These are phyloP conservation scores for Parnassius mnemosyne DNA, from an alignment of 2,888 invertebrate genomes.

Conservation along the genomic window DNA sequence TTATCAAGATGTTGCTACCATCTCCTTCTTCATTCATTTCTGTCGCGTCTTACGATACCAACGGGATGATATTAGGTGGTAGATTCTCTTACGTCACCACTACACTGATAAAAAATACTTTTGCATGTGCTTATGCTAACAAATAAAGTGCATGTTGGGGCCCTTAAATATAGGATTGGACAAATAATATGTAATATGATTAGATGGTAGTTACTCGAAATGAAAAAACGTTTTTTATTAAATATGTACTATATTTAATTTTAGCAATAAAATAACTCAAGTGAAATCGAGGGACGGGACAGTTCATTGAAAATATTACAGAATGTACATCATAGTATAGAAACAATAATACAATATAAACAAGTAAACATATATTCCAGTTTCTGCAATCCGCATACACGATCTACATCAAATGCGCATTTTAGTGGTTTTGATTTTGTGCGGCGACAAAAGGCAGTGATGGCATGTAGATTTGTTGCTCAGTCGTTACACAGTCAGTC, in stretches of 20 bases:
- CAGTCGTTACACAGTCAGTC: not conserved
- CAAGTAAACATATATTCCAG: constrained; percentile 10
- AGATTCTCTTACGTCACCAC: too few species aligned
- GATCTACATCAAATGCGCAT: not conserved
- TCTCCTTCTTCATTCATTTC: too few species aligned
- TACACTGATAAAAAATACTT: too few species aligned
- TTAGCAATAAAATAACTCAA: constrained; percentile 59
- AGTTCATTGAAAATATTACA: constrained; percentile 57
- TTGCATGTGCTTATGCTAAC: too few species aligned
- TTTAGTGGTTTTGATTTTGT: not conserved
- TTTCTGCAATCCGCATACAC: not conserved
- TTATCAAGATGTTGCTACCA: too few species aligned
- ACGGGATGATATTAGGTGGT: too few species aligned
- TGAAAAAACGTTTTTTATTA: constrained; percentile 2
- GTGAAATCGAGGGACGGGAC: constrained; percentile 74
- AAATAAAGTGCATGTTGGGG: too few species aligned
- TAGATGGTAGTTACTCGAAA: not conserved
- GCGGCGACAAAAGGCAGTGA: constrained; percentile 2
- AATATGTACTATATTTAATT: constrained; percentile 56
- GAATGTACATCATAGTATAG: constrained; percentile 36
- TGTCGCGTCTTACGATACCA: too few species aligned
- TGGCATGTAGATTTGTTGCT: not conserved
- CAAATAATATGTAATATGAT: too few species aligned
- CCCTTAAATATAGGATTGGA: too few species aligned
- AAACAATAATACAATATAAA: constrained; percentile 29